phyloP scores from a whole-genome alignment of 2,797 vertebrate genomes.

The Molothrus ater region DNA sequence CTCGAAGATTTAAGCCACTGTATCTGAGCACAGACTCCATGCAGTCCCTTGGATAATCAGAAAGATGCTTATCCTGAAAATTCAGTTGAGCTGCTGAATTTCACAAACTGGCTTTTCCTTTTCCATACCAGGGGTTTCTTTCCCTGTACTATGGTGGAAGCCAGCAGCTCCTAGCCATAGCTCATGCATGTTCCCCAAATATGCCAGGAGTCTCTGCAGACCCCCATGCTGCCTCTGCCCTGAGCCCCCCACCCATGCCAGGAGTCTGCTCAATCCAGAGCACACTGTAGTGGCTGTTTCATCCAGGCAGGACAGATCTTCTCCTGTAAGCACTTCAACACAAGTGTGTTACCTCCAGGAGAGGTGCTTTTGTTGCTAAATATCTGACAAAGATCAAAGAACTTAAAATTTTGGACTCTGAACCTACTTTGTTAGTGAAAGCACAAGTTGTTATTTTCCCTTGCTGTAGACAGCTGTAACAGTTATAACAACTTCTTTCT shows the following conservation, averaged over 20 bases:
- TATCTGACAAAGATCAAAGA: not conserved
- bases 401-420: not conserved
- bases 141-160: accelerated
- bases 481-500: constrained; percentile 59
- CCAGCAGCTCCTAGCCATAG: not conserved
- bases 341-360: not conserved
- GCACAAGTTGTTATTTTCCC: not conserved
- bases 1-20: not conserved
- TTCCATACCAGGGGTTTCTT: not conserved
- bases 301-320: not conserved
- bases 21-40: not conserved
- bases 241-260: not conserved
- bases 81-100: not conserved
- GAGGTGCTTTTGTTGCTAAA: not conserved
- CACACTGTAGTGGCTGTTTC: not conserved
- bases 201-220: not conserved
- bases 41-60: not conserved
- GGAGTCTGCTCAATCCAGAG: not conserved
- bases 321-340: not conserved
- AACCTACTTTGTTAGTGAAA: not conserved
- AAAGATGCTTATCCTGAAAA: not conserved
- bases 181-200: not conserved
- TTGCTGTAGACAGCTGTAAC: constrained; percentile 38
- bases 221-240: accelerated
- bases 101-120: not conserved